Evolutionary conservation across 2,797 vertebrate genomes (phyloP), one percentile per base, ranked within the genome.

Genomic region (Enteromius viviparus): DNA sequence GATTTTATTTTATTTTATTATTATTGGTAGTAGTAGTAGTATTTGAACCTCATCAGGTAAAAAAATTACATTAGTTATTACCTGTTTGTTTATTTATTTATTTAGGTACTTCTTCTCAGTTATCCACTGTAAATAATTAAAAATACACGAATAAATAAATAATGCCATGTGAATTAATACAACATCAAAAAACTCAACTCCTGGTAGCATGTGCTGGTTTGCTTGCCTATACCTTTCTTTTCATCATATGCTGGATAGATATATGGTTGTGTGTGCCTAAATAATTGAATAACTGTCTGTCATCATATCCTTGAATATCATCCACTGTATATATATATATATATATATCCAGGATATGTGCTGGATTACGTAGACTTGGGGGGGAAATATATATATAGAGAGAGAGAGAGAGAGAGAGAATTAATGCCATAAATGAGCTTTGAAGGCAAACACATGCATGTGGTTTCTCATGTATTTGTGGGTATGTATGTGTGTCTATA

Each of bases 401-500:
- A 37, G 37, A 37, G 37, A 37, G 7, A 34, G 34, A 34, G 34
- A 55, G 51, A 62, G 45, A 60, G 19, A 32, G 49, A 62, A 62
- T 47, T 29, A 47, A 80, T 55, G 6, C 21, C 10, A 32, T 11
- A 68, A 40, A 37, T 68, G 4, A 40, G 21, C 42, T 68, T 40
- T 37, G 9, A 40, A 68, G 17, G 19, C 9, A 37, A 37, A 19
- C 9, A 66, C 29, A 65, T 68, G 15, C 34, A 34, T 79, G 26
- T 40, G 58, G 49, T 53, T 55, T 74, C 29, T 53, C 5, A 14
- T 68, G 32, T 76, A 29, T 65, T 11, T 78, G 11, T 78, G 23
- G 78, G 70, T 81, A 42, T 79, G 45, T 55, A 62, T 76, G 72
- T 70, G 68, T 72, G 75, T 82, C 60, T 84, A 51, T 76, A 34